Conservation (phyloP, 1,140 invertebrate species). For the Drosophila ogumai region DNA sequence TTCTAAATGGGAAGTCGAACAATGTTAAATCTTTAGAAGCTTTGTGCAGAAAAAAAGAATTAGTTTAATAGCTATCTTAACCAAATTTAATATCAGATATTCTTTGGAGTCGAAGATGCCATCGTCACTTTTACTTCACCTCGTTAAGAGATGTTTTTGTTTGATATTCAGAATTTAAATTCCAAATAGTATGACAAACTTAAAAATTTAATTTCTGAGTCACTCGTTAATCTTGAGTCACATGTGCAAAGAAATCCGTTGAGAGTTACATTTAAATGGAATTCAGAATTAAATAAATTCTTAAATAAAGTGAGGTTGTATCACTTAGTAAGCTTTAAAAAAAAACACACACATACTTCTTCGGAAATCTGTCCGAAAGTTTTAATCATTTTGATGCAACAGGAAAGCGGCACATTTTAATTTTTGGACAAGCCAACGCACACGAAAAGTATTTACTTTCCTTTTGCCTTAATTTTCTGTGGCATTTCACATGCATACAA, state of each 20-base stretch:
- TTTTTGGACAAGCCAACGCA: slow-evolving; percentile 6
- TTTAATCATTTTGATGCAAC: slow-evolving; percentile 22
- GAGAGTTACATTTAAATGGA: neutral
- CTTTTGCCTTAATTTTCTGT: slow-evolving; percentile 23
- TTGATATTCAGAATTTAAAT: neutral
- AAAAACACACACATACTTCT: no score
- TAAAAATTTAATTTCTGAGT: slow-evolving; percentile 1
- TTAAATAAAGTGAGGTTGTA: neutral
- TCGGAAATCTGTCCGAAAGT: slow-evolving; percentile 6
- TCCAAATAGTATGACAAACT: neutral
- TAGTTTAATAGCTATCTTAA: no score
- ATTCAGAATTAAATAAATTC: neutral
- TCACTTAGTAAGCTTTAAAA: slow-evolving; percentile 2
- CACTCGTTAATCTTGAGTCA: slow-evolving; percentile 3
- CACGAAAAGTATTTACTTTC: slow-evolving; percentile 35
- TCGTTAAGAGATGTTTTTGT: no score
- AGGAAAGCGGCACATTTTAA: slow-evolving; percentile 10
- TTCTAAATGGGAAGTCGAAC: no score
- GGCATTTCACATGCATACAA: slow-evolving; percentile 24
- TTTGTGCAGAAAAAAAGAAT: no score
- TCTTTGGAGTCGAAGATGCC: no score
- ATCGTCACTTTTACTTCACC: no score
- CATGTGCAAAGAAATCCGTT: no score
- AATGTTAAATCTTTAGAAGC: no score
- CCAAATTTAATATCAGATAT: no score